Base-by-base conservation (phyloP, 2,113 vertebrate species). In the Danionella cerebrum region DNA sequence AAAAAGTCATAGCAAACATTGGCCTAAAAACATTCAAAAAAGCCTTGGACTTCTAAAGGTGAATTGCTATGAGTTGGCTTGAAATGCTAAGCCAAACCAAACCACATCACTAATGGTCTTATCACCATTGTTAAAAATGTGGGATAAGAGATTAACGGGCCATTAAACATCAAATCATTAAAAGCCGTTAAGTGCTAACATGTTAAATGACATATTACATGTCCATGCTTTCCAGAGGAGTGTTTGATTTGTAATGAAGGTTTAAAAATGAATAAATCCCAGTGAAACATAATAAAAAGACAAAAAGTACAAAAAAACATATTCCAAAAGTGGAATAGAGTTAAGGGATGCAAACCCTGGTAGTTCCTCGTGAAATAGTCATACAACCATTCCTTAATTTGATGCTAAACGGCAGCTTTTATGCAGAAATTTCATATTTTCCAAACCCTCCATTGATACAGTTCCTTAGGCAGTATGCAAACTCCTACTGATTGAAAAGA, bases 121-220 rank as follows among this genome's bases (percentile, higher is more conserved):
- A 74, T 76, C 72, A 82, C 80, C 78, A 70, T 81, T 82, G 82
- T 83, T 78, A 81, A 80, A 80, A 79, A 65, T 58, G 70, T 72
- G 80, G 73, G 51, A n/a, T 69, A 19, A 67, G 80, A 83, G 82
- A 87, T 87, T 85, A 85, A 45, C 67, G 60, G 78, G 74, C 76
- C 83, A 83, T 85, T 85, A 82, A 67, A 66, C 62, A 84, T 82
- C 83, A 84, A 84, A 78, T 85, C 79, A 83, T 81, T 82, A 83
- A 86, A 70, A 84, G 74, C 84, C 83, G 83, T 86, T 85, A 86
- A 75, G 78, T 69, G 81, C 80, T 87, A 81, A 80, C 18, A 76
- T 73, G 79, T 78, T 59, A 82, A 79, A 83, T 80, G 66, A 79
- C 77, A 79, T 78, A 78, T 75, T 78, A 33, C 76, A 77, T 13